Evolutionary conservation across 2,888 invertebrate species (phyloP), one percentile per base, ranked within the genome.

Genomic region (Glaucopsyche alexis): DNA sequence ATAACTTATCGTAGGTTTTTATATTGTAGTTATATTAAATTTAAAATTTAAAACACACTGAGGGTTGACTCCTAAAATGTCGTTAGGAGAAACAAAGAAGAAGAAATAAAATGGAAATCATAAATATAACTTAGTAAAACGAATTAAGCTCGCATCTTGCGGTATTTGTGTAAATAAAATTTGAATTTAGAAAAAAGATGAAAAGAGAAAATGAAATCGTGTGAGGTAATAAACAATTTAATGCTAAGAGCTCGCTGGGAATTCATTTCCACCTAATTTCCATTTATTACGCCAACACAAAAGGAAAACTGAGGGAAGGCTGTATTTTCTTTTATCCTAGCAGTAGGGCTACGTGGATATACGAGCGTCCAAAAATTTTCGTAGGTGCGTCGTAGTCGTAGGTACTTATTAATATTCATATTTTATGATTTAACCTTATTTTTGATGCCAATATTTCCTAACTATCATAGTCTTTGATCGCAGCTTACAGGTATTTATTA

Each of bases 201-300:
- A 45, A 67, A 66, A 3, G 1, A 67, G 42, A 11, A 45, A 47
- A 67, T 11, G 16, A 67, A 67, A 42, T 67, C 67, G 16, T 42
- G 16, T 16, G 67, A 45, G 13, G 19, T 42, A 66, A 66, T 66
- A 66, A 66, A 66, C 66, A 42, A 42, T 66, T 66, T 42, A 66
- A 42, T 42, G 40, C 42, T 42, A 16, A 66, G 66, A 42, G 66
- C 66, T 74, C 77, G 78, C 80, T 79, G 78, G 76, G 79, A 82
- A 82, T 81, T 81, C 76, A 80, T 82, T 83, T 81, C 77, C 79
- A 80, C 78, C 77, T 78, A 81, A 84, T 84, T 83, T 83, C 81
- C 81, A 81, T 82, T 81, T 79, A 80, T 79, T 79, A 78, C 74
- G 76, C 74, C 77, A 80, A 80, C 76, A 81, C 79, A 81, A 83